Conservation (phyloP, 2,888 invertebrate genomes). For the Campoplex capitator region DNA sequence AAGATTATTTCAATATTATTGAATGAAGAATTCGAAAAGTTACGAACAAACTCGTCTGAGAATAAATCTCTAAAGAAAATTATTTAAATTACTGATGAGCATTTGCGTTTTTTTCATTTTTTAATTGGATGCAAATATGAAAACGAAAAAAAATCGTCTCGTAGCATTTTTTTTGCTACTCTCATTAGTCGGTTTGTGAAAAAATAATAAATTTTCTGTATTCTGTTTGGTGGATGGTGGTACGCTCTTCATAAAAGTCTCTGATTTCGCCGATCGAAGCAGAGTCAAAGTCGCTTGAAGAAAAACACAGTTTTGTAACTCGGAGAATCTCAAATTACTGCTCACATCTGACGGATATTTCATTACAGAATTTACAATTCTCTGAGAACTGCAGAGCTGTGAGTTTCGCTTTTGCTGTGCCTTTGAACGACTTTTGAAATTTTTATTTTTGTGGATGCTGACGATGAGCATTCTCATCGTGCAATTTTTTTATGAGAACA, state of each 20-base stretch:
- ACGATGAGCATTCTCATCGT: neutral
- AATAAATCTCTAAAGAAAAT: no score
- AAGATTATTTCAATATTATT: neutral
- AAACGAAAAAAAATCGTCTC: neutral
- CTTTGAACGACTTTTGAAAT: constrained; percentile 11
- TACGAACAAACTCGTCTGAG: neutral
- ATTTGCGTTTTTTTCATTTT: neutral
- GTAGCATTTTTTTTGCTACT: constrained; percentile 43
- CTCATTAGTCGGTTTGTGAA: neutral
- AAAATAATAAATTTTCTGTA: neutral
- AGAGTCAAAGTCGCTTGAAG: neutral
- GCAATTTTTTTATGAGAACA: neutral
- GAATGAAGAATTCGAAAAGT: neutral
- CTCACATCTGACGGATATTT: neutral
- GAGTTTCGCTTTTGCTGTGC: neutral
- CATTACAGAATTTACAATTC: constrained; percentile 5
- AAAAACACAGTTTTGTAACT: neutral
- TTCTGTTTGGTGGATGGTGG: neutral
- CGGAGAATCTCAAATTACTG: constrained; percentile 42
- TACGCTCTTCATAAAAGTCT: constrained; percentile 7
- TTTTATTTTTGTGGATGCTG: neutral
- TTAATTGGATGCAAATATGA: neutral
- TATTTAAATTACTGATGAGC: no score
- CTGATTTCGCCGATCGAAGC: constrained; percentile 35
- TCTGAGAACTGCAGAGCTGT: constrained; percentile 2